These are phyloP conservation scores for Drosophila picticornis DNA, from an alignment of 2,888 invertebrate genomes.

Conservation along the genomic window DNA sequence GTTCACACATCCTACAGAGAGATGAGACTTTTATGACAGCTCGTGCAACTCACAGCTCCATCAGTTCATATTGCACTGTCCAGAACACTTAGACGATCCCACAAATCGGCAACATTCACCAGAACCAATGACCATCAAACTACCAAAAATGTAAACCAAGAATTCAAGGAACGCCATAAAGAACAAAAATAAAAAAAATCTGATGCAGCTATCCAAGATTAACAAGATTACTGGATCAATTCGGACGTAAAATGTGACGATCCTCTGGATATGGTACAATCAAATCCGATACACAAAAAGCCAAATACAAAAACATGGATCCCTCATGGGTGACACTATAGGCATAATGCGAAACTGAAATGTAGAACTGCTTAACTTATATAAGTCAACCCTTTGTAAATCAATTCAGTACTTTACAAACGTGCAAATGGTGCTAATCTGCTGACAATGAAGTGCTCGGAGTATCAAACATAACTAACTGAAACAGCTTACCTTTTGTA, in stretches of 20 bases:
- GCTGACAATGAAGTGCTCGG: neutral
- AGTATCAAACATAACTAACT: neutral
- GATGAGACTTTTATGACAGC: slow-evolving; percentile 19
- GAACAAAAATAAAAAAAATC: neutral
- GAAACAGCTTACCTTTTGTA: neutral
- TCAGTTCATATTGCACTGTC: neutral
- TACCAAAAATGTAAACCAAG: neutral
- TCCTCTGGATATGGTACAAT: neutral
- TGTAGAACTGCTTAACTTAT: neutral
- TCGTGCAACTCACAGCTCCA: neutral
- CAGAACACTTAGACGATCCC: neutral
- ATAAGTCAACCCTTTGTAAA: neutral
- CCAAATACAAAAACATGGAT: neutral
- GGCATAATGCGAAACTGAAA: neutral
- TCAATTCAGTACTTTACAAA: neutral
- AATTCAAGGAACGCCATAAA: neutral
- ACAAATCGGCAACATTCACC: neutral
- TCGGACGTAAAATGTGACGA: neutral
- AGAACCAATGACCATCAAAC: neutral
- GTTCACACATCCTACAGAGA: neutral
- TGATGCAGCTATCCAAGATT: neutral
- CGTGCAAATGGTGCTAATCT: neutral
- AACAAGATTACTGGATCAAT: neutral
- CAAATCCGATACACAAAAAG: neutral
- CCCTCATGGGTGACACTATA: neutral